These are phyloP conservation scores for Ptycholaimellus sp. DNA, from an alignment of 2,888 invertebrate species.

Conservation along the genomic window DNA sequence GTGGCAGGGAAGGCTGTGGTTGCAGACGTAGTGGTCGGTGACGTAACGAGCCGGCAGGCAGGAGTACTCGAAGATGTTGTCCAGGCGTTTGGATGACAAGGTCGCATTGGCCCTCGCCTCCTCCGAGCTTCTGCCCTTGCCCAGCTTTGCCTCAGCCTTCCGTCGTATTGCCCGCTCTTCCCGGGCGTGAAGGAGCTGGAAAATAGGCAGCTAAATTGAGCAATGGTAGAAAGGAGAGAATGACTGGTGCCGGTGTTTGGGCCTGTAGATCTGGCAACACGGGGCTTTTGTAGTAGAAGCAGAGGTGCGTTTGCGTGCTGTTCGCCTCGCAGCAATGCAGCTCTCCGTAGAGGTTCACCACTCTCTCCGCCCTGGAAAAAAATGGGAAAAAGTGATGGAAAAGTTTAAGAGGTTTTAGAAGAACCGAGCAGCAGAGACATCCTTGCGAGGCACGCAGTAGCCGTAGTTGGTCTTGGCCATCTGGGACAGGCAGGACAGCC, in stretches of 20 bases:
- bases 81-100: neutral
- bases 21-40: slow-evolving; percentile 26
- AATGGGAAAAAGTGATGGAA: too few relatives aligned
- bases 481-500: slow-evolving; percentile 43
- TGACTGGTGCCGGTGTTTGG: too few relatives aligned
- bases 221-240: too few relatives aligned
- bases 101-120: too few relatives aligned
- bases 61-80: slow-evolving; percentile 34
- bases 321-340: slow-evolving; percentile 52
- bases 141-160: too few relatives aligned
- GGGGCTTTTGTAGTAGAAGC: slow-evolving; percentile 44
- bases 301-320: slow-evolving; percentile 41
- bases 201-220: too few relatives aligned
- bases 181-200: too few relatives aligned
- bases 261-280: too few relatives aligned
- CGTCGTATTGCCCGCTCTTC: too few relatives aligned
- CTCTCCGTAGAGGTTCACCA: slow-evolving; percentile 28
- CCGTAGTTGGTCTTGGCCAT: slow-evolving; percentile 11
- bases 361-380: slow-evolving; percentile 8
- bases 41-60: slow-evolving; percentile 61
- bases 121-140: too few relatives aligned
- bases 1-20: slow-evolving; percentile 18
- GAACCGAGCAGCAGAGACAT: neutral
- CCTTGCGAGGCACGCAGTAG: slow-evolving; percentile 26
- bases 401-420: too few relatives aligned